Evolutionary conservation across 2,113 vertebrate genomes (phyloP).

Genomic region (Lasiurus borealis): DNA sequence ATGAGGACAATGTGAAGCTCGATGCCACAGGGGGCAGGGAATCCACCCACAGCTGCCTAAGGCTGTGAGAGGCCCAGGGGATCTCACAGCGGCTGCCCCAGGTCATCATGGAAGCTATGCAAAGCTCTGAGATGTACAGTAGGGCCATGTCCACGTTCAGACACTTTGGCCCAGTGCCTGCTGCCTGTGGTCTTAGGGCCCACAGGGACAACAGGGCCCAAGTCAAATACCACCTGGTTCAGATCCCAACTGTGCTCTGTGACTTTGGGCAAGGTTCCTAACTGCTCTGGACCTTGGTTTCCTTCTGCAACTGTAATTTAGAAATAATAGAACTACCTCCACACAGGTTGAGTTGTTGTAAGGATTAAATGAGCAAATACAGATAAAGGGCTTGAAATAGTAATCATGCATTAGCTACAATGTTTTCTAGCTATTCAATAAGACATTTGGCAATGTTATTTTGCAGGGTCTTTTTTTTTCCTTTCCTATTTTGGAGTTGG

Average conservation of each 20-base stretch:
- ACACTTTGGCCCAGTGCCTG: neutral
- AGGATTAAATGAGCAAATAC: neutral
- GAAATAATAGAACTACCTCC: neutral
- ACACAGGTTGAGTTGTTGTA: neutral
- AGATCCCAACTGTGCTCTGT: neutral
- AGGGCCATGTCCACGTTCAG: neutral
- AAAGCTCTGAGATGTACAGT: neutral
- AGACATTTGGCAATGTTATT: neutral
- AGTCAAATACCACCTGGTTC: neutral
- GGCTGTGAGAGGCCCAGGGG: neutral
- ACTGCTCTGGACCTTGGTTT: conserved; percentile 14
- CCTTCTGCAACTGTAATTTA: no score
- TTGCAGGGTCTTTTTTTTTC: neutral
- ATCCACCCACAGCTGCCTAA: conserved; percentile 91
- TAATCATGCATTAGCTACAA: neutral
- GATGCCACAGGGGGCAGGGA: conserved; percentile 90
- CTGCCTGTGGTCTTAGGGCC: neutral
- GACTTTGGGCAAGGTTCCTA: neutral
- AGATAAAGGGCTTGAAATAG: neutral
- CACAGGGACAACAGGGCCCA: no score
- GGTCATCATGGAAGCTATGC: neutral
- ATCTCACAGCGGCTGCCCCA: rapidly evolving
- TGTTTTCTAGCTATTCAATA: no score
- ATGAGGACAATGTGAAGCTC: conserved; percentile 90
- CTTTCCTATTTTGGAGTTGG: neutral